Conservation (phyloP, 2,888 invertebrate species). For the Tipula vernalis region DNA sequence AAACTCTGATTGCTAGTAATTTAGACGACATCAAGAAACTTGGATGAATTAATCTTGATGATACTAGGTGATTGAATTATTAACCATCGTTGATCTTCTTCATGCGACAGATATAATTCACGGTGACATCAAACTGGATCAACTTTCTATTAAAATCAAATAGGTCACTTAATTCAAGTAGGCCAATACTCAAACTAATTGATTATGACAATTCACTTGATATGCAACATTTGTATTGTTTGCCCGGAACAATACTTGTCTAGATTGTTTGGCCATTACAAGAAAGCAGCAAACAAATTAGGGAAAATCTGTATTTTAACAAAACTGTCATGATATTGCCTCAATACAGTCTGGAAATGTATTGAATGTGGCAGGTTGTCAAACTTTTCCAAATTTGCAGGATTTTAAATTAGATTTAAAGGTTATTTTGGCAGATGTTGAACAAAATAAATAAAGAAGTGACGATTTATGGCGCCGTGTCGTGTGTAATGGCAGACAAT, state of each 20-base stretch:
- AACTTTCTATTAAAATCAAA: constrained; percentile 72
- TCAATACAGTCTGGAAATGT: constrained; percentile 60
- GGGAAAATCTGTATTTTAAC: constrained; percentile 29
- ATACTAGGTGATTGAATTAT: constrained; percentile 69
- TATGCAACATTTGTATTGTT: constrained; percentile 76
- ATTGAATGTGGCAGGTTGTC: constrained; percentile 72
- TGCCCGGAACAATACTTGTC: constrained; percentile 78
- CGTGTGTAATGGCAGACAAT: too few relatives aligned
- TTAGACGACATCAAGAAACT: constrained; percentile 52
- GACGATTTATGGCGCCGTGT: too few relatives aligned
- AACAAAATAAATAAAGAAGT: too few relatives aligned
- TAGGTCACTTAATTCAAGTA: constrained; percentile 37
- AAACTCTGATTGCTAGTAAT: constrained; percentile 65
- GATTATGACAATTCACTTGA: constrained; percentile 94
- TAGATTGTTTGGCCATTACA: constrained; percentile 80
- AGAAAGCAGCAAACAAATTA: constrained; percentile 54
- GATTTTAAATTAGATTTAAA: constrained; percentile 27
- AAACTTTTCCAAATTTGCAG: constrained; percentile 57
- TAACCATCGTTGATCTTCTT: constrained; percentile 70
- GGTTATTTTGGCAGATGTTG: constrained; percentile 27
- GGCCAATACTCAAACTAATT: constrained; percentile 68
- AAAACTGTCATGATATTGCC: constrained; percentile 45
- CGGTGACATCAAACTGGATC: constrained; percentile 90
- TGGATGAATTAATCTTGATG: constrained; percentile 62
- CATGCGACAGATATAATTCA: constrained; percentile 84